Evolutionary conservation across 2,888 invertebrate genomes (phyloP), one percentile per base, ranked within the genome.

Genomic region (Trissonchulus latispiculum): DNA sequence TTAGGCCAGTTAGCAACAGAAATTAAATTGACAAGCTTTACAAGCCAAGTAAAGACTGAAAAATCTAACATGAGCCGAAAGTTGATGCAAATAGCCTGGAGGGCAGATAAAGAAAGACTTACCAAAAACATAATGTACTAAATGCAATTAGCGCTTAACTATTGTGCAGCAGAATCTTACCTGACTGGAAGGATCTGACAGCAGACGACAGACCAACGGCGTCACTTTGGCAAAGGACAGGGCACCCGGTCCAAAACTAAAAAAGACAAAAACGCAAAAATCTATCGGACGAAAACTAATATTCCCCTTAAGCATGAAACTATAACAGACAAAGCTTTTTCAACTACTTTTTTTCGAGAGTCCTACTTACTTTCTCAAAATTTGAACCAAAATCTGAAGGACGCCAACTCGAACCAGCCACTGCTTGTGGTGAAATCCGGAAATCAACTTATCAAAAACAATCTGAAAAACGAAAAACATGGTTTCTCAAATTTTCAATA

Each of bases 391-490:
- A 78, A 91, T 90, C 78, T 90, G 87, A 76, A 94, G 86, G 37
- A 91, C 90, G 84, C 95, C 95, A 82, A 95, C 94, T 72, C 94
- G 85, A 48, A 95, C 90, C 86, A 93, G 92, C 80, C 92, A 90
- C 83, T 95, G 93, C 86, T 95, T 95, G 86, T 95, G 95, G 78
- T 88, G 87, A 80, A 94, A 88, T 31, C 89, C 89, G 71, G 88
- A 87, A 69, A 87, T 86, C 75, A 92, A 85, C 82, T 89, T 89
- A 78, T 92, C 92, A 78, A 91, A 87, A 74, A 91, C 86, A 1
- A 76, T 28, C 75, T 75, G 36, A 18, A 62, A 29, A 73, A 48
- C 23, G 48, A 48, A 8, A 15, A 48, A 48, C 8, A 23, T 48
- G 48, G 48, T 48, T 23, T 15, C 48, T 48, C 23, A 48, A 48